A percentile compares a stretch with the other conserved stretches of the same genome.
phyloP scores from a whole-genome alignment of 2,888 invertebrate species.

The Sarcophaga carnaria region DNA sequence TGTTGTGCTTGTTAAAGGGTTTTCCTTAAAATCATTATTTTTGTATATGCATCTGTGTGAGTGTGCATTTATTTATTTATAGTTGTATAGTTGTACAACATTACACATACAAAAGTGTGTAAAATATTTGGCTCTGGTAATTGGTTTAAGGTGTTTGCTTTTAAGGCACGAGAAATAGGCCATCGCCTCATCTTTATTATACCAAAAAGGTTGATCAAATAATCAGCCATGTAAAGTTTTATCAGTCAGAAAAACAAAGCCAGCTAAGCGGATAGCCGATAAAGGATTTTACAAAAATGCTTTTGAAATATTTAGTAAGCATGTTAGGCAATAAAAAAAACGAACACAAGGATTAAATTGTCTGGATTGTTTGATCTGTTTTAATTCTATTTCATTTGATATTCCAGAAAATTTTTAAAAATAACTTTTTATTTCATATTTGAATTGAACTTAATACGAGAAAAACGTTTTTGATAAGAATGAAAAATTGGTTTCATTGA shows the following conservation, averaged over 20 bases:
- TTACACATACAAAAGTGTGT: neutral
- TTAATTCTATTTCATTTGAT: too few relatives aligned
- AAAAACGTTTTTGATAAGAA: too few relatives aligned
- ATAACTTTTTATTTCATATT: too few relatives aligned
- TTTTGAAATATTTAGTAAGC: neutral
- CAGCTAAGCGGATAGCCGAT: neutral
- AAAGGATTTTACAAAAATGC: neutral
- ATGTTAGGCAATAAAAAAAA: neutral
- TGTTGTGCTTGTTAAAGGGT: conserved; percentile 7
- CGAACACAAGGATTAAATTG: neutral
- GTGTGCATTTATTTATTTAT: conserved; percentile 2
- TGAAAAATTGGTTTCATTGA: too few relatives aligned
- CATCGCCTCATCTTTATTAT: neutral
- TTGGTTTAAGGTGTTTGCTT: conserved; percentile 38
- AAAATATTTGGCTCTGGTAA: conserved; percentile 38
- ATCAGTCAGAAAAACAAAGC: neutral
- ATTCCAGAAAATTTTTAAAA: too few relatives aligned
- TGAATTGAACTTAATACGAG: too few relatives aligned
- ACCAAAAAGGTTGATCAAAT: conserved; percentile 36
- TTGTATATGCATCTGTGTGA: neutral
- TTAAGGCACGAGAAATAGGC: neutral
- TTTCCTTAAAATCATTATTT: conserved; percentile 30
- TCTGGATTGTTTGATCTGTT: neutral
- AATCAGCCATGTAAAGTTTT: conserved; percentile 46
- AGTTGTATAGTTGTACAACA: neutral